Base-by-base conservation (phyloP, 1,140 invertebrate genomes). In the Meteorus sp. region DNA sequence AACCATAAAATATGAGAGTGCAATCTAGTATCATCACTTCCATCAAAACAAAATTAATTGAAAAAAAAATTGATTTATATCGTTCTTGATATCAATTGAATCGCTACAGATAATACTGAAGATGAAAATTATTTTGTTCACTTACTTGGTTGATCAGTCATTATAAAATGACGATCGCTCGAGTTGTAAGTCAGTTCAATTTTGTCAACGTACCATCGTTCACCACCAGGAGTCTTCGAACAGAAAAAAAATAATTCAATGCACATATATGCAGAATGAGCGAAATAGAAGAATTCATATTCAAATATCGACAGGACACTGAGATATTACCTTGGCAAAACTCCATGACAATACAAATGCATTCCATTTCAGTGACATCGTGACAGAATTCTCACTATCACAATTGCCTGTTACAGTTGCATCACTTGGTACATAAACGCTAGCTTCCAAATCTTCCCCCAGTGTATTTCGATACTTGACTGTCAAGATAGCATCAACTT, bases 171-270 rank as follows among this genome's bases (percentile, higher is more conserved):
- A 70, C 81, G 72, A 74, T 84, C 82, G 23, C 81, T 77, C 0
- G 80, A 81, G 61, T 83, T 82, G 61, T 80, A 83, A 52, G 75
- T 84, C 45, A 93, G 73, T 68, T 88, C 85, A 35, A 93, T 84
- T 62, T 85, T 85, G 55, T 86, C 87, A 3, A 91, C 86, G 68
- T 92, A 93, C 91, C 91, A 94, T 61, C 89, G 83, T 72, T 94
- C 91, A 4, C 90, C 90, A 9, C 91, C 91, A 11, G 89, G 89
- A 33, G 88, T 89, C 88, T 90, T 72, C 45, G 81, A 80, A 53
- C 56, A 31, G 56, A 60, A 22, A 55, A 56, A 52, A 50, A n/a
- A 53, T 33, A 51, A 31, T 33, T 15, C 1, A 33, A 51, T 23
- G 3, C 11, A 11, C 17, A 53, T n/a, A 19, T 6, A 45, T n/a